Evolutionary conservation across 2,797 vertebrate species (phyloP).

Genomic region (Eleutherodactylus coqui): DNA sequence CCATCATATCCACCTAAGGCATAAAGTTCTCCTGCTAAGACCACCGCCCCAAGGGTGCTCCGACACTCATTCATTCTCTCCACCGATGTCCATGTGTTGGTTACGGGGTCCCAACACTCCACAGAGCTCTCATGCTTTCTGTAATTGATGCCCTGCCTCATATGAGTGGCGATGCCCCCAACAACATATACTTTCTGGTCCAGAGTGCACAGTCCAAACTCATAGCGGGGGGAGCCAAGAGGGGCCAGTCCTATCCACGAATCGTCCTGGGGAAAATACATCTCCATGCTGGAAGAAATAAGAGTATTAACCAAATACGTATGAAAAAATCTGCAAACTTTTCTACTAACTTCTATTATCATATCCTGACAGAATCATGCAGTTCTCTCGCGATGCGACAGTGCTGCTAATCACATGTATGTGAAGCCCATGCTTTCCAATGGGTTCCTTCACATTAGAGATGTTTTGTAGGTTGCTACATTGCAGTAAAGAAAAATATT

Average conservation of each 20-base stretch:
- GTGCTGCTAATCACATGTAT: no score
- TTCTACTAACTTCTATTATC: no score
- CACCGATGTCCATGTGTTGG: constrained; percentile 91
- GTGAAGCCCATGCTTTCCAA: no score
- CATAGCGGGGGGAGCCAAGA: constrained; percentile 90
- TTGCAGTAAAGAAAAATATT: no score
- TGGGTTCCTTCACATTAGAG: no score
- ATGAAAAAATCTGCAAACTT: no score
- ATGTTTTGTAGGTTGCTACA: no score
- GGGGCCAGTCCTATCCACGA: constrained; percentile 98
- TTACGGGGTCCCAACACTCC: constrained; percentile 97
- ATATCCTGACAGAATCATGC: no score
- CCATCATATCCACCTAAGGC: constrained; percentile 96
- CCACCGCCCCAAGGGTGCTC: constrained; percentile 91
- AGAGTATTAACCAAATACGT: background rate
- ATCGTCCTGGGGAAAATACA: constrained; percentile 98
- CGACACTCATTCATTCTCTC: constrained; percentile 93
- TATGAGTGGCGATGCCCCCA: constrained; percentile 94
- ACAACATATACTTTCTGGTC: constrained; percentile 96
- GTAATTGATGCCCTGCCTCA: constrained; percentile 91
- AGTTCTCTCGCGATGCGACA: no score
- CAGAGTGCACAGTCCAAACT: constrained; percentile 93
- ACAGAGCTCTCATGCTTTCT: constrained; percentile 94
- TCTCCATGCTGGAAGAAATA: constrained; percentile 86
- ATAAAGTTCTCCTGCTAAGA: constrained; percentile 93